Conservation (phyloP, 92 coral and sea anemone genomes). For the Palythoa caribaeorum region DNA sequence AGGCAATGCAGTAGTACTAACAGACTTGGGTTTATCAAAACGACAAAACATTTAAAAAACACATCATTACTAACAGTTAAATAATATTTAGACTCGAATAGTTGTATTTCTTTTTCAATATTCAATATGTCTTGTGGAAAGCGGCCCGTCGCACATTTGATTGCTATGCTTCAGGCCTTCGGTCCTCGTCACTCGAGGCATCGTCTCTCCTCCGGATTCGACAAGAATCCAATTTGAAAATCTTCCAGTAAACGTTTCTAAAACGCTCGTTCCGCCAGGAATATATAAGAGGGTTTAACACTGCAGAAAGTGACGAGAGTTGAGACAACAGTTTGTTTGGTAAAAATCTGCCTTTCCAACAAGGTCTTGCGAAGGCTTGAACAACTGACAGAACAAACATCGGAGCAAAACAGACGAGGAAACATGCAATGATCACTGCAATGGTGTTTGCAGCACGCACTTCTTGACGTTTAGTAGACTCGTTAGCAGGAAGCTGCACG, state of each 20-base stretch:
- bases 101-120: no score
- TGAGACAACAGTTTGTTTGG: not conserved
- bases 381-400: constrained; percentile 5
- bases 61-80: no score
- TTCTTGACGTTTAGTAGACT: constrained; percentile 12
- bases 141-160: not conserved
- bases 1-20: no score
- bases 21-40: no score
- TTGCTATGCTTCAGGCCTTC: not conserved
- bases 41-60: no score
- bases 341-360: not conserved
- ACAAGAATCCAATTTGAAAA: not conserved
- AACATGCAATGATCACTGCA: constrained; percentile 25
- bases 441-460: constrained; percentile 10
- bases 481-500: not conserved
- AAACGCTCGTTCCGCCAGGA: constrained; percentile 40
- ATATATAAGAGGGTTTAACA: constrained; percentile 36
- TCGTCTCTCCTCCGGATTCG: not conserved
- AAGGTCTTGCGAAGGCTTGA: constrained; percentile 14
- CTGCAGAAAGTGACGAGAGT: constrained; percentile 28
- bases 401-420: constrained; percentile 20
- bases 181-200: not conserved
- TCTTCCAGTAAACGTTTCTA: constrained; percentile 16
- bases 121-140: not conserved
- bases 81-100: no score